These are phyloP conservation scores for Junonia oenone DNA, from an alignment of 2,888 invertebrate species.

Conservation along the genomic window DNA sequence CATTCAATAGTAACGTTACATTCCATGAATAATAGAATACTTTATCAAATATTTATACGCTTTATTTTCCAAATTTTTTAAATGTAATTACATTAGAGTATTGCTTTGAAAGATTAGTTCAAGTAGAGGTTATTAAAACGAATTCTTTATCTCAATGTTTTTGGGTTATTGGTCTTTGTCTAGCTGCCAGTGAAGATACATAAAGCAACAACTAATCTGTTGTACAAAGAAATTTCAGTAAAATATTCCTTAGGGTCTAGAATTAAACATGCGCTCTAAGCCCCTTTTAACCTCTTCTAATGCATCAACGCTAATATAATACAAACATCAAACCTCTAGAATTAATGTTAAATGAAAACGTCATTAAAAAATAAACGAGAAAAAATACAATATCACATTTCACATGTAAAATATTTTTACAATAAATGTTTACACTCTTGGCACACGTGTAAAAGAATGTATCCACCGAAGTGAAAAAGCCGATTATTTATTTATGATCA, in stretches of 20 bases:
- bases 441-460: conserved; percentile 16
- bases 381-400: conserved; percentile 3
- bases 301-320: not conserved
- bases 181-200: not conserved
- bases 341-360: not conserved
- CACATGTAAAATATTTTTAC: conserved; percentile 3
- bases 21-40: not conserved
- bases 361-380: not conserved
- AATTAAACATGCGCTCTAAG: not conserved
- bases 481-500: conserved; percentile 25
- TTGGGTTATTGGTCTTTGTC: not conserved
- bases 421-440: conserved; percentile 5
- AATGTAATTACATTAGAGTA: not conserved
- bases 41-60: not conserved
- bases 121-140: too few species aligned
- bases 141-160: too few species aligned
- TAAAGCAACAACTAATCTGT: not conserved
- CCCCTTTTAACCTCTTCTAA: not conserved
- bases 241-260: not conserved
- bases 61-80: not conserved
- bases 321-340: not conserved
- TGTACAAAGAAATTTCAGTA: not conserved
- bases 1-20: not conserved
- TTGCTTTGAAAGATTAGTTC: too few species aligned
- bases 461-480: conserved; percentile 21